A percentile compares a stretch with the other conserved stretches of the same genome.
phyloP scores from a whole-genome alignment of 2,113 vertebrate genomes.

The Channa maculata region DNA sequence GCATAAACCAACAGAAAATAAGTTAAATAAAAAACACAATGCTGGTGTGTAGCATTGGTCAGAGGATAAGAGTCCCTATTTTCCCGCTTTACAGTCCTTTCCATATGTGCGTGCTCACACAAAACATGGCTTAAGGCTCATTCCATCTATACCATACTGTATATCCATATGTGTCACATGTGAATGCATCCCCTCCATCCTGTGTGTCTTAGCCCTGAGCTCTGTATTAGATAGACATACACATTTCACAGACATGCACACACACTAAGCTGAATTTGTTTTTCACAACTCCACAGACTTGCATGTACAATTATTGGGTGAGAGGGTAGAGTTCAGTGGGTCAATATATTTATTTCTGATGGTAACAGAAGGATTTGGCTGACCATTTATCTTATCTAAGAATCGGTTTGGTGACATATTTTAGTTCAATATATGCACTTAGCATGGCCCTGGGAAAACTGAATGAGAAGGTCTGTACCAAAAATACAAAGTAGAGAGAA shows the following conservation, averaged over 20 bases:
- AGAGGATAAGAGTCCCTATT: conserved; percentile 10
- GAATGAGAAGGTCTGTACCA: background rate
- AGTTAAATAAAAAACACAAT: background rate
- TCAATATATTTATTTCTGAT: background rate
- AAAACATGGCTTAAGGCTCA: conserved; percentile 45
- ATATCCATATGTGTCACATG: conserved; percentile 69
- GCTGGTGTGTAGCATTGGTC: background rate
- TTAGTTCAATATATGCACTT: too few relatives aligned
- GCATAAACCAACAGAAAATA: too few relatives aligned
- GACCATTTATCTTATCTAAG: too few relatives aligned
- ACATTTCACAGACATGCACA: conserved; percentile 19
- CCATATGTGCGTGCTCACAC: conserved; percentile 6
- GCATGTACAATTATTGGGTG: background rate
- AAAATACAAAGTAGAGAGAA: background rate
- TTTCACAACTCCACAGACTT: background rate
- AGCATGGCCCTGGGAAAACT: too few relatives aligned
- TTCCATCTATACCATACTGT: conserved; percentile 48
- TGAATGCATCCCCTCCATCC: conserved; percentile 48
- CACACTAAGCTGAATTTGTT: background rate
- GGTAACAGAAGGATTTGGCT: too few relatives aligned
- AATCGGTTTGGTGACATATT: too few relatives aligned
- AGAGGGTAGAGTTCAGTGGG: background rate
- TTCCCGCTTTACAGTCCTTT: conserved; percentile 17
- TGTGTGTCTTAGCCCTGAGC: conserved; percentile 58
- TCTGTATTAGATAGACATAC: conserved; percentile 30